Evolutionary conservation across 30 jellyfish, hydroid and myxozoan species (phyloP), one percentile per base, ranked within the genome.

Genomic region (Haliclystus octoradiatus): DNA sequence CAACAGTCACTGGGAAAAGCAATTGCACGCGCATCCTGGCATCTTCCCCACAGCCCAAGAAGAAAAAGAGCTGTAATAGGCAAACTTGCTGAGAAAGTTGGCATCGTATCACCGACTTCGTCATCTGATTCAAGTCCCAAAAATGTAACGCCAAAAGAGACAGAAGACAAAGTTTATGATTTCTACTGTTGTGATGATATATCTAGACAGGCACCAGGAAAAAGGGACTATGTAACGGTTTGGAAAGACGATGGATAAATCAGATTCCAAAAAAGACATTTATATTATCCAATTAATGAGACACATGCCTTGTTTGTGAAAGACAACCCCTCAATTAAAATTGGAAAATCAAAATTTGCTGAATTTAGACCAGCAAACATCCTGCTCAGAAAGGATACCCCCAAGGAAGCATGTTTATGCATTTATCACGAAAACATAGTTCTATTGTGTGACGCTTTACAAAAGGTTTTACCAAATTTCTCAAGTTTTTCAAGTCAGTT

Each of bases 361-460:
- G 22, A 28, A 40, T 2, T 74, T 7, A 19, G 53, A 28, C 83
- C 83, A 2, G 2, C 74, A 47, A 33, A 74, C 50, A 73, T 65
- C 65, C 76, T 65, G 66, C 66, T 28, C 46, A 22, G 62, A 34
- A 74, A 74, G 13, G 63, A 23, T n/a, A 63, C 31, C 28, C 86
- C 71, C 31, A 74, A 65, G 31, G 76, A 66, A 29, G 86, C 74
- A 13, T 75, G 75, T 61, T 65, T 64, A 25, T 75, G 65, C 78
- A 30, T 77, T 49, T 75, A 75, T 47, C 87, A 65, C 49, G 82
- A 75, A 32, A 75, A 66, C 76, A 49, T 75, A 7, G 51, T 24
- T n/a, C 65, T 75, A 63, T 33, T 75, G 22, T 73, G 84, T 73
- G 84, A 65, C 22, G 81, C 88, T 2, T 2, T 76, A 9, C 81